Base-by-base conservation (phyloP, 2,888 invertebrate species). In the Tenthredo amoena region DNA sequence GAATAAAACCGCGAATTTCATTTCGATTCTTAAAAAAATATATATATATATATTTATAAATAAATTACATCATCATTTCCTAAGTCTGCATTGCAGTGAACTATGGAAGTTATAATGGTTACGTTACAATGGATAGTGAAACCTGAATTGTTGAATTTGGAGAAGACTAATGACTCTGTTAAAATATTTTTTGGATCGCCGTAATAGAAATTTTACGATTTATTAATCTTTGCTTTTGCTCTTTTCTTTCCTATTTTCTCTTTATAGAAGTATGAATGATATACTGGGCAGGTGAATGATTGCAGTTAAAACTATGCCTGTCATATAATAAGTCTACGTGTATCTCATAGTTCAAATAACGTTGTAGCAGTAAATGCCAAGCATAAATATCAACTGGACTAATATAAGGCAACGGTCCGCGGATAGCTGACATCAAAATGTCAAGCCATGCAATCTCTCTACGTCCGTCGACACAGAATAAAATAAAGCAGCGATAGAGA, bases 371-470 rank as follows among this genome's bases (percentile, higher is more conserved):
- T 77, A 81, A 81, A 81, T 81, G 62, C 40, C 81, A 81, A 9
- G 81, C 26, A 50, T 40, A 62, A 81, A 37, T 81, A 81, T 81
- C 62, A 81, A 62, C 55, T 43, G 26, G 47, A 50, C 76, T 15
- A 37, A 47, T 21, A 74, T 21, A 40, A n/a, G 43, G 43, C 43
- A 43, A 43, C 43, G 74, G 43, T 40, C 40, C 43, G 7, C 21
- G 47, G 26, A 26, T 40, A 40, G 10, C 81, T 77, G 62, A 40
- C 81, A 81, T 81, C 81, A 65, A 81, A 81, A 81, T 81, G 81
- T 81, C 81, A 81, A 65, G 81, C 31, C n/a, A 77, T 31, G 55
- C 55, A 26, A 55, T 55, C 50, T 77, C 77, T 55, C 40, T 37
- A 81, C 62, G 81, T 81, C 6, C 26, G 37, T 37, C 37, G 58